These are phyloP conservation scores for Euschistus heros DNA, from an alignment of 1,140 invertebrate species.

Conservation along the genomic window DNA sequence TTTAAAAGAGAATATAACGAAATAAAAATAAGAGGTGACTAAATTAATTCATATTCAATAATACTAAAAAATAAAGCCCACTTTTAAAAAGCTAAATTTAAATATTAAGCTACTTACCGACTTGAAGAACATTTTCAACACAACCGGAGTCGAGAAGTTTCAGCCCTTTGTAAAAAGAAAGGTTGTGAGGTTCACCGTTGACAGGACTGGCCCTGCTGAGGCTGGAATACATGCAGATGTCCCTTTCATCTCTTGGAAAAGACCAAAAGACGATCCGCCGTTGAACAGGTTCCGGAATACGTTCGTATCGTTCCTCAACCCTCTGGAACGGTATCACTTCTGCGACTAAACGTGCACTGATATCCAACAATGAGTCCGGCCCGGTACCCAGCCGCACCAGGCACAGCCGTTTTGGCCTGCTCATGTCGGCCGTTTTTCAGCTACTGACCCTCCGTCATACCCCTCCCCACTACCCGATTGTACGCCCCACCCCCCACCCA, in stretches of 20 bases:
- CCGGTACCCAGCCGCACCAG: background rate
- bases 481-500: too few relatives aligned
- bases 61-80: too few relatives aligned
- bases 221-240: slow-evolving; percentile 83
- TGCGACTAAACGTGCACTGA: slow-evolving; percentile 71
- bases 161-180: slow-evolving; percentile 75
- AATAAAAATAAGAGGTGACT: too few relatives aligned
- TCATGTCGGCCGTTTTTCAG: too few relatives aligned
- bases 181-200: slow-evolving; percentile 55
- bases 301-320: slow-evolving; percentile 73
- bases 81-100: too few relatives aligned
- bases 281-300: slow-evolving; percentile 79
- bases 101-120: slow-evolving; percentile 59
- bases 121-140: slow-evolving; percentile 75
- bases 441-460: too few relatives aligned
- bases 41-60: too few relatives aligned
- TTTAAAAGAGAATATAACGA: too few relatives aligned
- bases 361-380: slow-evolving; percentile 63
- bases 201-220: slow-evolving; percentile 45
- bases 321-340: slow-evolving; percentile 73
- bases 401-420: slow-evolving; percentile 37
- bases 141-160: slow-evolving; percentile 66
- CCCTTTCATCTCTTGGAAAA: slow-evolving; percentile 72
- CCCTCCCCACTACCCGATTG: too few relatives aligned
- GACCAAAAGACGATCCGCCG: slow-evolving; percentile 79